Conservation (phyloP, 2,113 vertebrate species). For the Apaloderma vittatum region DNA sequence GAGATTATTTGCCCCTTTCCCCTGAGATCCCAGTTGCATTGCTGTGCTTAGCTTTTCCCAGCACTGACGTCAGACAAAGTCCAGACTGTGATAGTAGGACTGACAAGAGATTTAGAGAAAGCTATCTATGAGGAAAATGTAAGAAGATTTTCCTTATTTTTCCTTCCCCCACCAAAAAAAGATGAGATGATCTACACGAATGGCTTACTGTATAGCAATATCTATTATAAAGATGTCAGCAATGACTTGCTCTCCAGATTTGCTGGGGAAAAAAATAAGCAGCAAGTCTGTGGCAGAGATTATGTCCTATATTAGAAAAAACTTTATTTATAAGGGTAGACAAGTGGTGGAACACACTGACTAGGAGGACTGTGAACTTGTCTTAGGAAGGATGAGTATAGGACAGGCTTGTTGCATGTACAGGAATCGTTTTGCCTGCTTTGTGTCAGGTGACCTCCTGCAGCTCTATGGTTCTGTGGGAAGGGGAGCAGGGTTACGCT, state of each 20-base stretch:
- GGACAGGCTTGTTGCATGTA: not conserved
- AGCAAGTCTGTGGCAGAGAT: not conserved
- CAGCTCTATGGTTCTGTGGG: not conserved
- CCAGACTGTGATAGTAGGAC: not conserved
- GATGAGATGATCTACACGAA: not conserved
- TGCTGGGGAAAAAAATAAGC: not conserved
- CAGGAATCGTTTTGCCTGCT: not conserved
- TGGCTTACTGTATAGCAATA: not conserved
- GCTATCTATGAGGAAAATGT: not conserved
- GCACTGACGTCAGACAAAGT: not conserved
- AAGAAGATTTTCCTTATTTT: not conserved
- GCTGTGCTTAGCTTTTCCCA: not conserved
- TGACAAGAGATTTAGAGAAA: not conserved
- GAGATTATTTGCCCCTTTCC: not conserved
- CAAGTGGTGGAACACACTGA: not conserved
- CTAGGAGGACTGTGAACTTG: not conserved
- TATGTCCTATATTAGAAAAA: not conserved
- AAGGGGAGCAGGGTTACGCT: fast-evolving
- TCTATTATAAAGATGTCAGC: not conserved
- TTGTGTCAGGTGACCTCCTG: not conserved
- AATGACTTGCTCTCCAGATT: not conserved
- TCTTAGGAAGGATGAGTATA: not conserved
- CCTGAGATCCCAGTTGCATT: not conserved
- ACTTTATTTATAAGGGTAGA: not conserved
- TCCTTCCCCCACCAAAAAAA: not conserved